Percentiles rank a stretch among this genome's conserved stretches.
Evolutionary conservation across 2,113 vertebrate species (phyloP).

Genomic region (Spilogale gracilis): DNA sequence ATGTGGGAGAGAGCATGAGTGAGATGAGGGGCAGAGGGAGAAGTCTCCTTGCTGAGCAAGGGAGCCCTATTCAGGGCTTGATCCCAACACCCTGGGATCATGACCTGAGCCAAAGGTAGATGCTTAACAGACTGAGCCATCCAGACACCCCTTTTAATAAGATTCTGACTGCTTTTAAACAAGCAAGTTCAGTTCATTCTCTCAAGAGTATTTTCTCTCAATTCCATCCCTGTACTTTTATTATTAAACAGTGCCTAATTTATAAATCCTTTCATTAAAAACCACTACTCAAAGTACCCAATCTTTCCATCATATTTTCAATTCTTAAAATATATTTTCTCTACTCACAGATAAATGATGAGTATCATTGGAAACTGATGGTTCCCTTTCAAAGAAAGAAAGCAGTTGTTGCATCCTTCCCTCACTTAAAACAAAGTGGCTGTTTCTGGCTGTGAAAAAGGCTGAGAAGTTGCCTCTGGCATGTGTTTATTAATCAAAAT

Average conservation of each 20-base stretch:
- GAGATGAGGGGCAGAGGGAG: too few relatives aligned
- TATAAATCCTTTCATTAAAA: constrained; percentile 63
- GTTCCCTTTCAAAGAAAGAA: constrained; percentile 71
- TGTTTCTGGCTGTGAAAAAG: constrained; percentile 76
- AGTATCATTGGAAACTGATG: constrained; percentile 72
- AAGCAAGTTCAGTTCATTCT: constrained; percentile 48
- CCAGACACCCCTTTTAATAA: background rate
- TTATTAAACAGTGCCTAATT: constrained; percentile 17
- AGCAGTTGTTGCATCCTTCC: constrained; percentile 35
- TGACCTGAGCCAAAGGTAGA: too few relatives aligned
- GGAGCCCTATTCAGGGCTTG: too few relatives aligned
- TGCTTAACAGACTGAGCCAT: too few relatives aligned
- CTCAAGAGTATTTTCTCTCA: constrained; percentile 47
- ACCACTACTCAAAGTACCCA: background rate
- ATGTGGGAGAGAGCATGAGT: too few relatives aligned
- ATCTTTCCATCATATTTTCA: constrained; percentile 41
- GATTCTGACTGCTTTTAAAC: constrained; percentile 49
- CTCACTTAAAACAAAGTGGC: constrained; percentile 66
- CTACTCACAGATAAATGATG: constrained; percentile 85
- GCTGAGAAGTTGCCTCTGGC: constrained; percentile 32
- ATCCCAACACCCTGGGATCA: too few relatives aligned
- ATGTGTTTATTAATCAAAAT: constrained; percentile 83
- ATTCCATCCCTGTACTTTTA: constrained; percentile 5
- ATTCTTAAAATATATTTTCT: constrained; percentile 59
- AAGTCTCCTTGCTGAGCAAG: too few relatives aligned